A percentile compares a stretch with the other conserved stretches of the same genome.
Conservation (phyloP, 2,888 invertebrate genomes). For the Lasioglossum lativentre region DNA sequence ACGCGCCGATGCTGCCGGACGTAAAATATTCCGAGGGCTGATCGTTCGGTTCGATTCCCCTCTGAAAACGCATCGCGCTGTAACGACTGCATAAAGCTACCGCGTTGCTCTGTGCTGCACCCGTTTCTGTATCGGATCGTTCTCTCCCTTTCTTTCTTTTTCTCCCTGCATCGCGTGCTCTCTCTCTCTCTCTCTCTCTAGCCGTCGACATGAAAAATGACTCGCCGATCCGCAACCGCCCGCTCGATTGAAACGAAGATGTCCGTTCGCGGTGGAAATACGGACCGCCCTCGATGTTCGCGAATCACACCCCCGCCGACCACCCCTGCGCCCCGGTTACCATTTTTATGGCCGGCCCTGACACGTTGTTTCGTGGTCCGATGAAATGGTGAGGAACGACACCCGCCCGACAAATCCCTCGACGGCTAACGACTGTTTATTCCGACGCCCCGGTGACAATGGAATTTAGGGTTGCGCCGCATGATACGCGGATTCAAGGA, state of each 20-base stretch:
- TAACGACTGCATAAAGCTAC: neutral
- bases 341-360: neutral
- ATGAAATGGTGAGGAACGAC: neutral
- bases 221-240: neutral
- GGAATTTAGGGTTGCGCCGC: neutral
- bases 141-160: neutral
- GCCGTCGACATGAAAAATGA: slow-evolving; percentile 1
- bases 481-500: neutral
- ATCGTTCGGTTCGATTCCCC: neutral
- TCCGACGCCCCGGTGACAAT: neutral
- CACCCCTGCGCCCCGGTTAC: neutral
- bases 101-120: neutral
- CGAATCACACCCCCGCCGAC: neutral
- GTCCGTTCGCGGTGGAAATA: neutral
- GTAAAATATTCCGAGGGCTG: neutral
- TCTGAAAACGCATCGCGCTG: neutral
- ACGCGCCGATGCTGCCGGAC: neutral
- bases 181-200: neutral
- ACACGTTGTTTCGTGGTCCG: slow-evolving; percentile 3
- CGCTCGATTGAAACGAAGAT: slow-evolving; percentile 17
- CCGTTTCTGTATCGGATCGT: neutral
- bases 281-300: neutral
- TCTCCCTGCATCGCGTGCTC: neutral
- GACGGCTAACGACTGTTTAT: slow-evolving; percentile 4
- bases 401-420: neutral